Evolutionary conservation across 2,888 invertebrate genomes (phyloP).

Genomic region (Spilarctia lutea): DNA sequence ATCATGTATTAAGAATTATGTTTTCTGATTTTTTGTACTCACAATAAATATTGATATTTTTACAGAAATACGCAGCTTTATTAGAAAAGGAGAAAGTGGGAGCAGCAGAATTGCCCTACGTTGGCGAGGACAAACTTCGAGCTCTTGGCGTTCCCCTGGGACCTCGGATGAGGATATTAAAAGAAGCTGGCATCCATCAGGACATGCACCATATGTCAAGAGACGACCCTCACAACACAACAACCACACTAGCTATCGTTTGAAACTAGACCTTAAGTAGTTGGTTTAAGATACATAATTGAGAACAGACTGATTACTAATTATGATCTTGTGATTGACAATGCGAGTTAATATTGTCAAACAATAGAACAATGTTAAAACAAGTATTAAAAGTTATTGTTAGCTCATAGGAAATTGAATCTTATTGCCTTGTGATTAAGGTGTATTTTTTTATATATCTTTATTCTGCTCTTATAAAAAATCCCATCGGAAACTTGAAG

Average conservation of each 20-base stretch:
- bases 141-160: conserved; percentile 97
- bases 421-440: background rate
- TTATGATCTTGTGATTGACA: conserved; percentile 6
- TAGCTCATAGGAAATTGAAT: conserved; percentile 7
- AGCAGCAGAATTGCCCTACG: conserved; percentile 95
- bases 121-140: conserved; percentile 94
- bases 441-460: background rate
- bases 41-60: conserved; percentile 21
- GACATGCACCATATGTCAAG: conserved; percentile 83
- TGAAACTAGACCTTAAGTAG: conserved; percentile 54
- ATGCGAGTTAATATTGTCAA: background rate
- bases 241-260: conserved; percentile 88
- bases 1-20: background rate
- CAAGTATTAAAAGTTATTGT: conserved; percentile 5
- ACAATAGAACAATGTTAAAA: background rate
- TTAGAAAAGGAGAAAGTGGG: conserved; percentile 95
- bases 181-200: conserved; percentile 90
- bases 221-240: conserved; percentile 75
- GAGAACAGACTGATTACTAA: conserved; percentile 47
- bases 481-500: background rate
- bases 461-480: background rate
- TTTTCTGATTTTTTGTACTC: background rate
- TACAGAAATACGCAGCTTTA: conserved; percentile 93
- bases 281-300: conserved; percentile 26
- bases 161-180: conserved; percentile 94